Evolutionary conservation across 2,797 vertebrate species (phyloP).

Genomic region (Microchirus variegatus): DNA sequence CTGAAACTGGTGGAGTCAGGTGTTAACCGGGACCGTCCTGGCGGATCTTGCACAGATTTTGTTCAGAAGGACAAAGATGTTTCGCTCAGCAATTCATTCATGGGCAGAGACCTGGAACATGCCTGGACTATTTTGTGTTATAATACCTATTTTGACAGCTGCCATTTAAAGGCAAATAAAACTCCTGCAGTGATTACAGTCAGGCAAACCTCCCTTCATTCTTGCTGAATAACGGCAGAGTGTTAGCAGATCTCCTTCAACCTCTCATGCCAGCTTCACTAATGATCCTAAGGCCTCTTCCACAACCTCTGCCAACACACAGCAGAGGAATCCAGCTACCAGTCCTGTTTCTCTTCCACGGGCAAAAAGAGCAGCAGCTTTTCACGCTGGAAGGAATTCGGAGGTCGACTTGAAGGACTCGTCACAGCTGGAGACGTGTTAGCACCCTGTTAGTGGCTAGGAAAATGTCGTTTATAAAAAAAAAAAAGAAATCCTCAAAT

Average conservation of each 20-base stretch:
- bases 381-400: slow-evolving; percentile 67
- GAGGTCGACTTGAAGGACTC: slow-evolving; percentile 69
- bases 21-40: slow-evolving; percentile 37
- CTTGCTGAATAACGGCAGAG: slow-evolving; percentile 69
- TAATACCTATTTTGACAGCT: slow-evolving; percentile 79
- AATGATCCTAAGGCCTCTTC: slow-evolving; percentile 78
- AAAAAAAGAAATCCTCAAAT: slow-evolving; percentile 51
- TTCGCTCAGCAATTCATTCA: slow-evolving; percentile 57
- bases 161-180: slow-evolving; percentile 76
- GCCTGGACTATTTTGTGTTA: slow-evolving; percentile 49
- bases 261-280: slow-evolving; percentile 74
- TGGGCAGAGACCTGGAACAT: slow-evolving; percentile 52
- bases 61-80: slow-evolving; percentile 40
- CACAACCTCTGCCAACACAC: slow-evolving; percentile 70
- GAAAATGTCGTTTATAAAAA: slow-evolving; percentile 50
- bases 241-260: slow-evolving; percentile 76
- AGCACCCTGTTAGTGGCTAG: slow-evolving; percentile 61
- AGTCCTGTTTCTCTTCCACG: slow-evolving; percentile 63
- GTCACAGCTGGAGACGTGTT: slow-evolving; percentile 68
- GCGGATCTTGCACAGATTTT: slow-evolving; percentile 42
- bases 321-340: slow-evolving; percentile 60
- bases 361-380: slow-evolving; percentile 56
- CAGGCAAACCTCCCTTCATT: slow-evolving; percentile 66
- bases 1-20: slow-evolving; percentile 15
- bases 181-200: slow-evolving; percentile 71